phyloP scores from a whole-genome alignment of 1,140 invertebrate genomes.

The Drosophila guanche region DNA sequence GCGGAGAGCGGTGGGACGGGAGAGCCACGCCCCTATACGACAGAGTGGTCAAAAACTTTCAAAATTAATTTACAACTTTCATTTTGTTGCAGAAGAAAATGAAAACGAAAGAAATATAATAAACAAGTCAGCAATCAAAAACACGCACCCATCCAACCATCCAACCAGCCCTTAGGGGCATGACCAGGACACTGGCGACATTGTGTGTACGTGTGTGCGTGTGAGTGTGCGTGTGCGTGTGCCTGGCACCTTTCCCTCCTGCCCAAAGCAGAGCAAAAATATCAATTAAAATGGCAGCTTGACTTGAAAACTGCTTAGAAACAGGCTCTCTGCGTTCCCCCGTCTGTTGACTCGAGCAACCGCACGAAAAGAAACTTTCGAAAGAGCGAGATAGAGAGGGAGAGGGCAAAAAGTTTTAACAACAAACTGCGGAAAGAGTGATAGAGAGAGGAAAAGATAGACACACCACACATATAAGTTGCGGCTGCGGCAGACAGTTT shows the following conservation, averaged over 20 bases:
- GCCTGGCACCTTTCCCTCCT: background rate
- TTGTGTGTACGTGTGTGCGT: constrained; percentile 19
- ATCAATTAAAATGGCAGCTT: constrained; percentile 80
- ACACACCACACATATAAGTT: constrained; percentile 10
- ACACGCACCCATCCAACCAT: constrained; percentile 37
- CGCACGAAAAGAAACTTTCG: constrained; percentile 63
- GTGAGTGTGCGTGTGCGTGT: constrained; percentile 19
- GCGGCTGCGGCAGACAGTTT: constrained; percentile 70
- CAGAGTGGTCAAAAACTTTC: constrained; percentile 69
- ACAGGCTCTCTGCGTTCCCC: constrained; percentile 24
- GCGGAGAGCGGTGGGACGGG: background rate
- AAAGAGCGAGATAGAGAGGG: constrained; percentile 27
- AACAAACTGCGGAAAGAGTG: constrained; percentile 7
- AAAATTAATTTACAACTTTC: constrained; percentile 79
- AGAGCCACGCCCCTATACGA: constrained; percentile 14
- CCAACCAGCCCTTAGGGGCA: too few relatives aligned
- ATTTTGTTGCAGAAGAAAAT: constrained; percentile 43
- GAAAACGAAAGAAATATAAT: constrained; percentile 54
- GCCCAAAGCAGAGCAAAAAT: constrained; percentile 50
- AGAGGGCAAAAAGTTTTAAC: constrained; percentile 44
- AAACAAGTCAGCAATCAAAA: constrained; percentile 75
- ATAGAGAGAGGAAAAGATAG: constrained; percentile 4
- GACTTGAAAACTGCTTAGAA: constrained; percentile 62
- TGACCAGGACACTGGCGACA: constrained; percentile 40
- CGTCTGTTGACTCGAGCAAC: constrained; percentile 50